phyloP scores from a whole-genome alignment of 2,888 invertebrate species.

The Aleiodes leptofemur region DNA sequence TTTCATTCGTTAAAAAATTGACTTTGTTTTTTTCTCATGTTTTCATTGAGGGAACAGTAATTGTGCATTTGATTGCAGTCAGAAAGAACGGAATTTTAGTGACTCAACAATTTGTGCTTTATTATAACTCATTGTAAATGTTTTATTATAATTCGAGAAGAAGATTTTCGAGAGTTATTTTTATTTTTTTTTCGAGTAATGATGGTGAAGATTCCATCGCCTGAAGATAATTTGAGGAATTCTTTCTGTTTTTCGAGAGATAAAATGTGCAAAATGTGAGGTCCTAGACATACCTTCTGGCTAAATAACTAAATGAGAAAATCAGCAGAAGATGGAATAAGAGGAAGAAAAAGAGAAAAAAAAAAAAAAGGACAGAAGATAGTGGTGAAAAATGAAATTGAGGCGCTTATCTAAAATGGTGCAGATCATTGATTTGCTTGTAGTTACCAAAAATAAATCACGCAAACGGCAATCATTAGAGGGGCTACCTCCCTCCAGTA shows the following conservation, averaged over 20 bases:
- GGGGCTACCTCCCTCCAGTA: slow-evolving; percentile 39
- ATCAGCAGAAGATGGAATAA: background rate
- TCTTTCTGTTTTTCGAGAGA: slow-evolving; percentile 19
- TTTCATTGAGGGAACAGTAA: too few species aligned
- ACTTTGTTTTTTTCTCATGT: too few species aligned
- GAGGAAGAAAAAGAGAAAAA: background rate
- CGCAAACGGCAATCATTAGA: slow-evolving; percentile 66
- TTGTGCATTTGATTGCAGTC: too few species aligned
- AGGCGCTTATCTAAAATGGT: slow-evolving; percentile 30
- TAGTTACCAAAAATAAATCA: slow-evolving; percentile 70
- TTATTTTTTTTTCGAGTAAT: background rate
- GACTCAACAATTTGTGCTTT: too few species aligned
- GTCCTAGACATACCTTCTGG: slow-evolving; percentile 65
- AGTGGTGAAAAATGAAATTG: too few species aligned
- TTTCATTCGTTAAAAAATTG: too few species aligned
- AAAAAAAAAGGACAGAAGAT: too few species aligned
- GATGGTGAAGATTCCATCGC: background rate
- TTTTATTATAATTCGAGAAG: too few species aligned
- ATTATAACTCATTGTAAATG: too few species aligned
- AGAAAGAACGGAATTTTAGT: too few species aligned
- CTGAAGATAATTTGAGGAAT: slow-evolving; percentile 11
- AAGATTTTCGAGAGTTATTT: too few species aligned
- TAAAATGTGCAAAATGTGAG: slow-evolving; percentile 62
- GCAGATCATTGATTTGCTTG: slow-evolving; percentile 44
- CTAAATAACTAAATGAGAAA: slow-evolving; percentile 51